Evolutionary conservation across 2,113 vertebrate species (phyloP), one percentile per base, ranked within the genome.

Genomic region (Spermophilus dauricus): DNA sequence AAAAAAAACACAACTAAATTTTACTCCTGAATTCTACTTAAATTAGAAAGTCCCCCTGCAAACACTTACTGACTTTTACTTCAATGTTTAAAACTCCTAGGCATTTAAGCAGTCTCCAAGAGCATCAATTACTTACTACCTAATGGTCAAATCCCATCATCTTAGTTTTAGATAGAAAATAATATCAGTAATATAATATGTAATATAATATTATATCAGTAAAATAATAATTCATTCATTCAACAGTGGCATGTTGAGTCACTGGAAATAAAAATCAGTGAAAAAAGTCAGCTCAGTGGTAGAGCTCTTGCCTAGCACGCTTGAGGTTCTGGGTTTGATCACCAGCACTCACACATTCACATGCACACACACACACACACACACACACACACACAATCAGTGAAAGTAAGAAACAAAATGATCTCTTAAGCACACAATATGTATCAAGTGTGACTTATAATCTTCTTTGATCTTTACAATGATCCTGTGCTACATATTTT

Each of bases 111-210:
- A 65, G 4, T 86, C 82, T 90, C 75, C 58, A 70, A 70, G 72
- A 85, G 39, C 24, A 92, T 39, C 42, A 91, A 67, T 97, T 95
- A 96, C 67, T 97, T 95, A 96, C 67, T 81, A 32, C 82, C 58
- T 93, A 86, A 88, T 91, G 42, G 92, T 39, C 65, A 97, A 94
- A 85, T 94, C 67, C 77, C 24, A 81, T 77, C 86, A 67, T 81
- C 30, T 77, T 94, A 30, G 7, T 92, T 61, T 92, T 91, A 83
- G 85, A 11, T 88, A 91, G 85, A 95, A 86, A 69, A 22, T 83
- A 39, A 75, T 45, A 82, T 67, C 56, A 42, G 17, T 20, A 76
- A 88, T 63, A 13, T 83, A 73, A 9, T 42, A 80, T 42, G 4
- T 42, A 42, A 42, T 42, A 42, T 42, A 42, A 69, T 85, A 22